phyloP scores from a whole-genome alignment of 2,888 invertebrate genomes.

The Ceriagrion tenellum region DNA sequence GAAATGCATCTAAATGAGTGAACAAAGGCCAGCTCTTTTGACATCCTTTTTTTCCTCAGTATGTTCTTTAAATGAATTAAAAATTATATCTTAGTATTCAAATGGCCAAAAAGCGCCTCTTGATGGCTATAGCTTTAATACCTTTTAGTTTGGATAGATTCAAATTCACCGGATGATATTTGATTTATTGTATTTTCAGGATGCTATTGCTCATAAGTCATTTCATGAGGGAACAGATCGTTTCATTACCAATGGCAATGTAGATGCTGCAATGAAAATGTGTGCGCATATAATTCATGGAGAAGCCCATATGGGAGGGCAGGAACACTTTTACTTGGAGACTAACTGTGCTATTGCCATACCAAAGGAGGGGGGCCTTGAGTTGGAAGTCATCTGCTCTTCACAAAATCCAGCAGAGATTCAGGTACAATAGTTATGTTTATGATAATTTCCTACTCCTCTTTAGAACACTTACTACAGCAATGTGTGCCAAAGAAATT shows the following conservation, averaged over 20 bases:
- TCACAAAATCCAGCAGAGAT: slow-evolving; percentile 91
- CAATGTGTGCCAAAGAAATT: no score
- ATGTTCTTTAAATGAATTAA: no score
- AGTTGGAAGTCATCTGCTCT: slow-evolving; percentile 91
- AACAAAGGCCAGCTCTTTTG: no score
- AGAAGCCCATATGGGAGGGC: slow-evolving; percentile 89
- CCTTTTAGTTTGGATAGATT: no score
- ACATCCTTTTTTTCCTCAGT: no score
- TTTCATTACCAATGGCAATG: slow-evolving; percentile 83
- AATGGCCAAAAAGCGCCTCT: no score
- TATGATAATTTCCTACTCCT: no score
- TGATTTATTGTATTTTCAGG: slow-evolving; percentile 76
- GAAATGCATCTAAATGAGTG: no score
- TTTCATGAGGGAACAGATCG: slow-evolving; percentile 83
- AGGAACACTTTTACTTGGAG: slow-evolving; percentile 98
- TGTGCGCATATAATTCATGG: slow-evolving; percentile 89
- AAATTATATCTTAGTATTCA: no score
- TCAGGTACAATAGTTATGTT: slow-evolving; percentile 78
- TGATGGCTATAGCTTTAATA: no score
- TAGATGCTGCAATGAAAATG: slow-evolving; percentile 83
- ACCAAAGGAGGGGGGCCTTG: slow-evolving; percentile 89
- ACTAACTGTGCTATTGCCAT: slow-evolving; percentile 87
- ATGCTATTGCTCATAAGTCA: slow-evolving; percentile 89
- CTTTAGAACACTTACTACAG: no score
- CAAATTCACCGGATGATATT: no score